phyloP scores from a whole-genome alignment of 2,113 vertebrate species.

The Prochilodus magdalenae region DNA sequence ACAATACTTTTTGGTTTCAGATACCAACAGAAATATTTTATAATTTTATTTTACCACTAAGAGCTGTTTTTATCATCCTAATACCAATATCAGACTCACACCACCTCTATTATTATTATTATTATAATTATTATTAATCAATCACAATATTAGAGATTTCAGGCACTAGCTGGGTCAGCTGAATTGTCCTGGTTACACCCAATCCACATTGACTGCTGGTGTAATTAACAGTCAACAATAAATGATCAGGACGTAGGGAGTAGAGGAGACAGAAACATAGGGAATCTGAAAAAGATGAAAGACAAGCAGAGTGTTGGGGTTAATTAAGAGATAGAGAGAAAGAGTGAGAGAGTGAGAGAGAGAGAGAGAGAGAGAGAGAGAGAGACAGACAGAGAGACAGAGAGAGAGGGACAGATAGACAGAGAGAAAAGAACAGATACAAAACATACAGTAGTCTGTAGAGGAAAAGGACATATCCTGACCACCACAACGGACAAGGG shows the following conservation, averaged over 20 bases:
- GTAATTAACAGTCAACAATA: neutral
- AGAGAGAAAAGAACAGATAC: slow-evolving; percentile 28
- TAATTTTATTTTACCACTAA: too few species aligned
- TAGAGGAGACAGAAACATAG: neutral
- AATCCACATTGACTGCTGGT: neutral
- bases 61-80: too few species aligned
- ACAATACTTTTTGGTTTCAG: too few species aligned
- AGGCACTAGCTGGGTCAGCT: neutral
- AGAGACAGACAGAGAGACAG: neutral
- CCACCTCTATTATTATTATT: too few species aligned
- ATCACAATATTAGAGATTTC: too few species aligned
- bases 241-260: neutral
- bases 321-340: slow-evolving; percentile 12
- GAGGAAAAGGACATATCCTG: slow-evolving; percentile 34
- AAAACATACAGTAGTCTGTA: neutral
- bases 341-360: neutral
- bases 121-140: too few species aligned
- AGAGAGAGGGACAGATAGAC: neutral
- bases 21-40: too few species aligned
- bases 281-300: neutral
- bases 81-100: too few species aligned
- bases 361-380: neutral
- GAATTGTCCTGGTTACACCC: neutral
- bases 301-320: neutral
- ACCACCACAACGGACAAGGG: slow-evolving; percentile 74